phyloP scores from a whole-genome alignment of 1,140 invertebrate species.

The Lineus longissimus region DNA sequence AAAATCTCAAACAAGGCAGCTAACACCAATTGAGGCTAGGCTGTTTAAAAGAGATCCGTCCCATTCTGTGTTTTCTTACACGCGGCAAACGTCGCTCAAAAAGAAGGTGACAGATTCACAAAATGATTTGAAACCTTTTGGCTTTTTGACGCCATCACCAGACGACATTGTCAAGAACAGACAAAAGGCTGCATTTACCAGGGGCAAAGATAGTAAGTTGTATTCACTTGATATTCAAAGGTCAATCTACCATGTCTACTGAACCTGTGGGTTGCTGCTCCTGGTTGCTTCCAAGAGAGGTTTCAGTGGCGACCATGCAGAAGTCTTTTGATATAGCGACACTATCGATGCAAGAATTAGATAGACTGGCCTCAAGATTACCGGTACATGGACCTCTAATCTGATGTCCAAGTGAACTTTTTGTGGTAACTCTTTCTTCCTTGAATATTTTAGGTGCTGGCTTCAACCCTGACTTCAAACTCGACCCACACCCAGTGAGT shows the following conservation, averaged over 20 bases:
- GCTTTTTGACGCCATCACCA: slow-evolving; percentile 63
- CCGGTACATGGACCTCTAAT: too few species aligned
- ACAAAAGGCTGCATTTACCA: slow-evolving; percentile 37
- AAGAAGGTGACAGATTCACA: slow-evolving; percentile 1
- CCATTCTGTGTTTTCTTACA: slow-evolving; percentile 24
- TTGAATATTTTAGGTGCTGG: not conserved
- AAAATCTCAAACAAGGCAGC: not conserved
- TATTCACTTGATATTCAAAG: too few species aligned
- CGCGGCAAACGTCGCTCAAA: slow-evolving; percentile 19
- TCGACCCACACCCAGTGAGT: not conserved
- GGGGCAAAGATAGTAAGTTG: slow-evolving; percentile 12
- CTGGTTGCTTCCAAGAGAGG: too few species aligned
- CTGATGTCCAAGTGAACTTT: too few species aligned
- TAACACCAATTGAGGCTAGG: not conserved
- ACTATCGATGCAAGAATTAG: too few species aligned
- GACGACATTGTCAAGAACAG: slow-evolving; percentile 56
- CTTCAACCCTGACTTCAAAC: not conserved
- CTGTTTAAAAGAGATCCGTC: slow-evolving; percentile 8
- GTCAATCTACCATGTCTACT: too few species aligned
- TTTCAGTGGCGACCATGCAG: too few species aligned
- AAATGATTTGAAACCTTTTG: slow-evolving; percentile 45
- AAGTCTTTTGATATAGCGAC: too few species aligned
- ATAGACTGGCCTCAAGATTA: too few species aligned
- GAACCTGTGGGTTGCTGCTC: too few species aligned
- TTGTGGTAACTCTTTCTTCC: too few species aligned